Base-by-base conservation (phyloP, 2,888 invertebrate genomes). In the Tachina grossa region DNA sequence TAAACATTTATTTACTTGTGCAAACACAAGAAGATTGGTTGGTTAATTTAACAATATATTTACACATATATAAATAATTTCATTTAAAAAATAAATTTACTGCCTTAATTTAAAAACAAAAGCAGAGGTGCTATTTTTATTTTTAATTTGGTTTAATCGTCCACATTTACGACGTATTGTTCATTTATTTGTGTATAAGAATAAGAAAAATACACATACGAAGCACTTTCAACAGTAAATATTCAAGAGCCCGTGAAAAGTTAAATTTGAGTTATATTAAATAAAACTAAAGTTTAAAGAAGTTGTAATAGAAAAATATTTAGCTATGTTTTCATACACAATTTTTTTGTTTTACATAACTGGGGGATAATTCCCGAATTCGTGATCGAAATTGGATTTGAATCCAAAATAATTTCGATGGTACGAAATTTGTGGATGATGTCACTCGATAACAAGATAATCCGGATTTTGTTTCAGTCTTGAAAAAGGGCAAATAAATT, bases 1-100 rank as follows among this genome's bases (percentile, higher is more conserved):
- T 31, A 31, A 31, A 31, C 31, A 31, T 6, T 31, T 31, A 45
- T 14, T 43, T 45, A 53, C 61, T 59, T 69, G 39, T 31, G 53
- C 16, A 9, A 14, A 53, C 11, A 61, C 19, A 43, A 41, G 11
- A 43, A 10, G 41, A n/a, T 41, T 41, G 41, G n/a, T 41, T 41
- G 41, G 41, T 41, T 41, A 59, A 59, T 41, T 41, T 41, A 41
- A 41, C 16, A 59, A 59, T n/a, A 59, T 4, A n/a, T 10, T n/a
- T 41, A n/a, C 31, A 31, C 31, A 5, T 31, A 31, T 6, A 6
- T 6, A 6, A 31, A 31, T 31, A 31, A 31, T 31, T 55, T 68
- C 68, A 68, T 78, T 59, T 51, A 68, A 74, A 51, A 68, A 66
- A 45, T 53, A 72, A 77, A 78, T 78, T 83, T 74, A 78, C 72